These are phyloP conservation scores for Phalloptychus januarius DNA, from an alignment of 2,797 vertebrate species.

Conservation along the genomic window DNA sequence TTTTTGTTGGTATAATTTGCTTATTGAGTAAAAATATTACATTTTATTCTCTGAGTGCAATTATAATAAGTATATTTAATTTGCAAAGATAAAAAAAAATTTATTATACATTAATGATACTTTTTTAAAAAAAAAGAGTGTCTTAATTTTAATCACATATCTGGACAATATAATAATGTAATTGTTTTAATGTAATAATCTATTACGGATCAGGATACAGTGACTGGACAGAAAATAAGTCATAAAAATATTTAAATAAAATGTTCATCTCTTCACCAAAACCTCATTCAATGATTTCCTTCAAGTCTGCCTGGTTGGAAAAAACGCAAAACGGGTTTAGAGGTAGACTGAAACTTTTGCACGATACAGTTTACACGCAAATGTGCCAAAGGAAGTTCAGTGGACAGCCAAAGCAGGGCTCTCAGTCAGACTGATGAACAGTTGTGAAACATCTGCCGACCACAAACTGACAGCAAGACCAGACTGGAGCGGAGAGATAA, in stretches of 20 bases:
- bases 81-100: neutral
- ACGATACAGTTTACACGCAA: neutral
- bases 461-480: constrained; percentile 68
- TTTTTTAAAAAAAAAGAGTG: neutral
- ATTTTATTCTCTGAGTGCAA: neutral
- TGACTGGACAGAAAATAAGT: neutral
- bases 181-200: neutral
- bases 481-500: constrained; percentile 70
- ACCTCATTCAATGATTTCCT: neutral
- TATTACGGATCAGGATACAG: too few species aligned
- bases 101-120: neutral
- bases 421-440: constrained; percentile 46
- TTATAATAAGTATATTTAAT: neutral
- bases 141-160: neutral
- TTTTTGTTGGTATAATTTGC: neutral
- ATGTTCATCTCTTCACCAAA: neutral
- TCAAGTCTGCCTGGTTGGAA: neutral
- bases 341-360: neutral
- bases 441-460: constrained; percentile 70
- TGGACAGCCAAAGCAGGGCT: neutral
- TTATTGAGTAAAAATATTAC: neutral
- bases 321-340: neutral
- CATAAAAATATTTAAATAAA: neutral
- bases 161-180: neutral
- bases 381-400: neutral